These are phyloP conservation scores for Cyclopterus lumpus DNA, from an alignment of 2,797 vertebrate genomes.

Conservation along the genomic window DNA sequence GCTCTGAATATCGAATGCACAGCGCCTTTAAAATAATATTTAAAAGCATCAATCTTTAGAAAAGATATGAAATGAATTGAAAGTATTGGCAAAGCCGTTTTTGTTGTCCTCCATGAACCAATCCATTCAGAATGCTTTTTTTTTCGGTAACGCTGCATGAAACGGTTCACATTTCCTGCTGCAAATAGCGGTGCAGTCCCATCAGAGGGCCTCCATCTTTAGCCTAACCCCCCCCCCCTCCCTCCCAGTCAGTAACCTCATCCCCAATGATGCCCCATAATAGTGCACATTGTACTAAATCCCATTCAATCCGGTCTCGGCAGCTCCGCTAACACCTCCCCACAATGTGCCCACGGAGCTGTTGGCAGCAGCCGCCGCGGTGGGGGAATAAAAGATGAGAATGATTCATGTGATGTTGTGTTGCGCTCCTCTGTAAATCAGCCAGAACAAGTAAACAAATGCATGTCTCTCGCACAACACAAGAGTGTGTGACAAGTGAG, in stretches of 20 bases:
- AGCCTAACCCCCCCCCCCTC: constrained; percentile 19
- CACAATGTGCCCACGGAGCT: constrained; percentile 59
- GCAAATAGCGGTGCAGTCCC: constrained; percentile 20
- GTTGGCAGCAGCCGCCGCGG: constrained; percentile 55
- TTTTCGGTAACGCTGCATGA: constrained; percentile 15
- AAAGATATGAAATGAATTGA: neutral
- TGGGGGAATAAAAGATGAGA: constrained; percentile 60
- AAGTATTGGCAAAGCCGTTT: neutral
- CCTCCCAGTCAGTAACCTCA: constrained; percentile 17
- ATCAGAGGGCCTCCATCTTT: constrained; percentile 36
- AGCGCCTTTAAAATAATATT: neutral
- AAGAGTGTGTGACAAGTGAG: constrained; percentile 53
- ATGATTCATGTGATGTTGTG: constrained; percentile 78
- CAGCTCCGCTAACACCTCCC: constrained; percentile 60
- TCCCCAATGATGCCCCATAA: constrained; percentile 41
- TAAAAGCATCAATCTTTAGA: neutral
- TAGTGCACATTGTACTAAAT: constrained; percentile 48
- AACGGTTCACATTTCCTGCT: constrained; percentile 16
- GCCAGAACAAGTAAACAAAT: constrained; percentile 77
- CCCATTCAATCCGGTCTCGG: constrained; percentile 48
- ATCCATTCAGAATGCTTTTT: neutral
- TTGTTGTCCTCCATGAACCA: neutral
- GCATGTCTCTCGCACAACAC: constrained; percentile 64
- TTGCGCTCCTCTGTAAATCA: constrained; percentile 74
- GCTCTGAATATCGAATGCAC: neutral